Evolutionary conservation across 2,797 vertebrate genomes (phyloP), one percentile per base, ranked within the genome.

Genomic region (Eulemur coronatus): DNA sequence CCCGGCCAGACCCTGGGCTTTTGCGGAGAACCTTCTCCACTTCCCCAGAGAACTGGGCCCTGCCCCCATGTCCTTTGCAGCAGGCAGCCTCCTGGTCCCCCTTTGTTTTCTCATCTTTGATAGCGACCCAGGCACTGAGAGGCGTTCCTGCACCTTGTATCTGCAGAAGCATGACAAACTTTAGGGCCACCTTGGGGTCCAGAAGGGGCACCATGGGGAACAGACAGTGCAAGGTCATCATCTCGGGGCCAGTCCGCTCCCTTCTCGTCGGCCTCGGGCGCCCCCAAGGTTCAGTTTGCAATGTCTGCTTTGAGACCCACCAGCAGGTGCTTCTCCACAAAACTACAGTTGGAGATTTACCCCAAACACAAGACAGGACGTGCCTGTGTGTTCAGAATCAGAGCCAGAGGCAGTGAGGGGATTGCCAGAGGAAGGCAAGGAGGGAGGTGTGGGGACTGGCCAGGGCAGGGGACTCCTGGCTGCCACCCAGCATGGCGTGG

Each of bases 211-310:
- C 41, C 69, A 12, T 35, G 1, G 55, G 6, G 84, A 61, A 55
- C 55, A 7, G 50, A 41, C 57, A 0, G 26, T 26, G 0, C 4
- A 22, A 28, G 48, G 33, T 20, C 9, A 5, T n/a, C 57, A 24
- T 7, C 14, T 65, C 33, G 18, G 52, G 38, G 18, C 55, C 8
- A 10, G 59, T 9, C 55, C 41, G n/a, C 11, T 48, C 14, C 7
- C 17, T 30, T 59, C 17, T n/a, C 55, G 35, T 33, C 30, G 18
- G n/a, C 76, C 35, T 57, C 2, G 0, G 48, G 55, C 24, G 1
- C 48, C 14, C 86, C 50, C 13, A 8, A 30, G 69, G 61, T 48
- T 50, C 82, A 13, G 55, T 30, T 0, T 12, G 46, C 48, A 48
- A 17, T 7, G 46, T n/a, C 28, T 35, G 69, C 61, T 30, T 57